Conservation (phyloP, 1,140 invertebrate genomes). For the Cydia strobilella region DNA sequence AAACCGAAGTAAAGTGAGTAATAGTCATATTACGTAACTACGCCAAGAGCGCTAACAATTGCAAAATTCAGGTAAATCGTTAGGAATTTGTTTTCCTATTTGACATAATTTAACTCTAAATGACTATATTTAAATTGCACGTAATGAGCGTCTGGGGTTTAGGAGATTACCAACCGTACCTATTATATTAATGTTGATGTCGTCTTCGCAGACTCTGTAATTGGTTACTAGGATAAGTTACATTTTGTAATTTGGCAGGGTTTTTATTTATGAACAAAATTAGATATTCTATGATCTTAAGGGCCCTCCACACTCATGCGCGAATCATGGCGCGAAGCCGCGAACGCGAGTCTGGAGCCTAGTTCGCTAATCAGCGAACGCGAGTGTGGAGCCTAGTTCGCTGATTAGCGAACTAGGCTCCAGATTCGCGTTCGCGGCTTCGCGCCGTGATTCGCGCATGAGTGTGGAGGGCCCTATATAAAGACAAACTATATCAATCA, state of each 20-base stretch:
- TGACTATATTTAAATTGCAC: background rate
- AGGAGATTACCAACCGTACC: background rate
- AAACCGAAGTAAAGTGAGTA: constrained; percentile 8
- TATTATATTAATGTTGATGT: background rate
- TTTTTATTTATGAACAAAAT: no score
- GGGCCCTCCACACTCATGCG: no score
- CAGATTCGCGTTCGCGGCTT: no score
- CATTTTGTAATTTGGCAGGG: background rate
- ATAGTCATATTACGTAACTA: constrained; percentile 8
- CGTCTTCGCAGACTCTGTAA: background rate
- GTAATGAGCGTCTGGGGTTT: background rate
- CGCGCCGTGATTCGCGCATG: no score
- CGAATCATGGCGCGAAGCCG: no score
- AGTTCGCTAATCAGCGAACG: no score
- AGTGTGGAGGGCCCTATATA: no score
- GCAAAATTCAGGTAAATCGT: constrained; percentile 6
- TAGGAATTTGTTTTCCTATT: constrained; percentile 13
- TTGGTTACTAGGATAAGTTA: background rate
- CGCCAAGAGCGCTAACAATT: background rate
- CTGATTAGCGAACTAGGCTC: no score
- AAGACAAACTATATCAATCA: no score
- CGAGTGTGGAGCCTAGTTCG: no score
- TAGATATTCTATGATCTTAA: no score
- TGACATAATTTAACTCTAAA: constrained; percentile 1
- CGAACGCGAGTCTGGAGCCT: no score